Conservation (phyloP, 2,888 invertebrate species). For the Rhamphomyia laevipes region DNA sequence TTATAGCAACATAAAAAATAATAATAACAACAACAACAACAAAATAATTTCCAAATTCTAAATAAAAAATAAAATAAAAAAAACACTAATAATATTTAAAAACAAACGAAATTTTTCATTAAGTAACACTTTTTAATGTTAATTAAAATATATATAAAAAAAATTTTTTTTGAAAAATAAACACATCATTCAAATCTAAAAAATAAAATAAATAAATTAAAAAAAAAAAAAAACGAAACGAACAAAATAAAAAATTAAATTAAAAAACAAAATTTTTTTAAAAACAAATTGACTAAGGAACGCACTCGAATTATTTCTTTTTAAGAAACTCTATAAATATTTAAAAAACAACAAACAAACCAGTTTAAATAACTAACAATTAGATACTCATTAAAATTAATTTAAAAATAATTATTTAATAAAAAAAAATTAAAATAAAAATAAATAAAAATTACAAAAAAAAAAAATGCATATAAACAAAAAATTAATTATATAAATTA, state of each 20-base stretch:
- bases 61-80: conserved; percentile 3
- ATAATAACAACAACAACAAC: conserved; percentile 16
- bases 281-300: neutral
- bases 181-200: neutral
- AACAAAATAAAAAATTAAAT: neutral
- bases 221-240: neutral
- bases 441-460: conserved; percentile 4
- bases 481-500: neutral
- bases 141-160: no score
- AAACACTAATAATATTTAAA: conserved; percentile 8
- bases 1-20: conserved; percentile 8
- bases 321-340: neutral
- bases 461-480: conserved; percentile 1
- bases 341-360: neutral
- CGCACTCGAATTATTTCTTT: neutral
- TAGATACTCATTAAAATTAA: conserved; percentile 5
- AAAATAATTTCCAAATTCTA: conserved; percentile 8
- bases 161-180: neutral
- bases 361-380: conserved; percentile 10
- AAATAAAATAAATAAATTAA: neutral
- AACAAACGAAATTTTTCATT: conserved; percentile 14
- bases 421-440: neutral
- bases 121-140: conserved; percentile 12
- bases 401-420: conserved; percentile 9
- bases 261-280: no score